These are phyloP conservation scores for Mobula birostris DNA, from an alignment of 2,113 vertebrate species.

Conservation along the genomic window DNA sequence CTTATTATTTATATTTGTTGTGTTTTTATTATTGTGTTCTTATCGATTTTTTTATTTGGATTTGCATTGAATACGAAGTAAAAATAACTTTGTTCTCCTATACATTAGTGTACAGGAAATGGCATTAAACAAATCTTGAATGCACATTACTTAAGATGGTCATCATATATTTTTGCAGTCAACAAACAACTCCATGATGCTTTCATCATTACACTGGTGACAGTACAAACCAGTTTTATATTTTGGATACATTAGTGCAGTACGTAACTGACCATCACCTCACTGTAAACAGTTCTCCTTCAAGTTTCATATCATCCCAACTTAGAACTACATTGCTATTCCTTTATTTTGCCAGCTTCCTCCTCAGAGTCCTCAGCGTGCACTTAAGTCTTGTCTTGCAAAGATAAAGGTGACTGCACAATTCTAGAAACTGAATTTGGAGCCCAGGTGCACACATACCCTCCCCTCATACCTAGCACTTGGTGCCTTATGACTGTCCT, in stretches of 20 bases:
- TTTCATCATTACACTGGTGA: not conserved
- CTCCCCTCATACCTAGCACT: not conserved
- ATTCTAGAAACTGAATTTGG: not conserved
- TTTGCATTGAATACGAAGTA: too few species aligned
- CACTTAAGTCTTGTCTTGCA: not conserved
- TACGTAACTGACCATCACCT: not conserved
- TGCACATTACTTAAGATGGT: not conserved
- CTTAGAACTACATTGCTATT: too few species aligned
- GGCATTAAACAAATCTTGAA: too few species aligned
- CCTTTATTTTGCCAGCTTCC: too few species aligned
- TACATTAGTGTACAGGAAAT: too few species aligned
- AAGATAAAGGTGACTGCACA: not conserved
- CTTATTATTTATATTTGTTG: too few species aligned
- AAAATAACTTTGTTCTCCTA: too few species aligned
- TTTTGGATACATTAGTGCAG: not conserved
- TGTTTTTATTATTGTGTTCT: too few species aligned
- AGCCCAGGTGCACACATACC: not conserved
- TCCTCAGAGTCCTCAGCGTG: not conserved
- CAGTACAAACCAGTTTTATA: not conserved
- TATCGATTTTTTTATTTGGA: too few species aligned
- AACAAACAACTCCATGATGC: not conserved
- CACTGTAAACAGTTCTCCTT: not conserved
- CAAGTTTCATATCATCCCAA: not conserved
- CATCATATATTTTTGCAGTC: not conserved
- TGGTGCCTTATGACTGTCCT: not conserved